Evolutionary conservation across 2,888 invertebrate species (phyloP).

Genomic region (Drosophila picticornis): DNA sequence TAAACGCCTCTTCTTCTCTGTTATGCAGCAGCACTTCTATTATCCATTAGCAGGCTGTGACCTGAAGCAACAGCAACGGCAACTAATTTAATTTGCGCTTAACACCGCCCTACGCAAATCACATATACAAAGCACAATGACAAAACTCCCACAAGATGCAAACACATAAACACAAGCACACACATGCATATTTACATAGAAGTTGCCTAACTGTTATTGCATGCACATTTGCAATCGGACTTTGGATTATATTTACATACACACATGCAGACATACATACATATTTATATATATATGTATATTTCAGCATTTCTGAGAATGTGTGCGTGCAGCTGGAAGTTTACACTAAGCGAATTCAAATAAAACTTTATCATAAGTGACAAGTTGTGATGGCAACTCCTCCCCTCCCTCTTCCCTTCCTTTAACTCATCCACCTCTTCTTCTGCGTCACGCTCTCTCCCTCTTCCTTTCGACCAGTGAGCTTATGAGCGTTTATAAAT

Average conservation of each 20-base stretch:
- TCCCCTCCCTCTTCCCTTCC: neutral
- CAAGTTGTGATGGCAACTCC: slow-evolving; percentile 25
- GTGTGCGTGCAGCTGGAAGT: neutral
- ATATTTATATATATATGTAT: neutral
- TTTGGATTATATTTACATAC: slow-evolving; percentile 39
- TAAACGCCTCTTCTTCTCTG: neutral
- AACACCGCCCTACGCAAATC: slow-evolving; percentile 40
- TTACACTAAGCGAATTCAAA: slow-evolving; percentile 35
- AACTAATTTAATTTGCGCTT: slow-evolving; percentile 50
- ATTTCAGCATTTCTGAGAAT: neutral
- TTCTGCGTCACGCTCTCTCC: neutral
- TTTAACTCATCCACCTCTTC: neutral
- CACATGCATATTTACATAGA: slow-evolving; percentile 1
- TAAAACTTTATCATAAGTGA: slow-evolving; percentile 49
- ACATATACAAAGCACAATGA: slow-evolving; percentile 38
- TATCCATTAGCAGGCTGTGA: slow-evolving; percentile 47
- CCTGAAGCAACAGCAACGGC: slow-evolving; percentile 13
- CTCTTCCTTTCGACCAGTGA: slow-evolving; percentile 10
- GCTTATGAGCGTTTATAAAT: slow-evolving; percentile 69
- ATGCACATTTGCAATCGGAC: slow-evolving; percentile 55
- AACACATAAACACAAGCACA: slow-evolving; percentile 7
- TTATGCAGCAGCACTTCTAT: slow-evolving; percentile 25
- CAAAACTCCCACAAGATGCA: slow-evolving; percentile 22
- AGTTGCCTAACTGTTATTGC: slow-evolving; percentile 44
- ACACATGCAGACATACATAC: neutral